These are phyloP conservation scores for Hyperoplus lanceolatus DNA, from an alignment of 2,797 vertebrate species.

Conservation along the genomic window DNA sequence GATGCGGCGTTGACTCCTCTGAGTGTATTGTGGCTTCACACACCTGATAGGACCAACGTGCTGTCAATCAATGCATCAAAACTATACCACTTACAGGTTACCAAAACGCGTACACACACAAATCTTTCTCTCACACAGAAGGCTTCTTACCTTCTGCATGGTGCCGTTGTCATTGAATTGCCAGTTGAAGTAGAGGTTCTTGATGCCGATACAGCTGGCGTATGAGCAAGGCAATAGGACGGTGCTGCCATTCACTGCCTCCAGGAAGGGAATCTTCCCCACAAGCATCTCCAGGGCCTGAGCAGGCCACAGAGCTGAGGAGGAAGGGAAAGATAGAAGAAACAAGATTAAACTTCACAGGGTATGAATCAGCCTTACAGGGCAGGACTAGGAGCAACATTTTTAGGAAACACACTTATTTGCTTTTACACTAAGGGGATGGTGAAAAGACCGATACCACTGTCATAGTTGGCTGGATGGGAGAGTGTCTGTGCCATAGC, in stretches of 20 bases:
- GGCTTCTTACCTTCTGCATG: constrained; percentile 72
- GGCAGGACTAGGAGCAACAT: background rate
- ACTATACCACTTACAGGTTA: background rate
- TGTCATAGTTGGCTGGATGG: background rate
- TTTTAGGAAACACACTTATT: background rate
- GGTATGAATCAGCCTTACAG: background rate
- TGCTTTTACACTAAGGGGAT: background rate
- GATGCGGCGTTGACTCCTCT: constrained; percentile 78
- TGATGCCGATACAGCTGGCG: constrained; percentile 92
- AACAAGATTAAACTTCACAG: background rate
- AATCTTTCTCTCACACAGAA: background rate
- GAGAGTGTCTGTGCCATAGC: too few relatives aligned
- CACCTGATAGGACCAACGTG: constrained; percentile 82
- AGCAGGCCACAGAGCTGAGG: constrained; percentile 83
- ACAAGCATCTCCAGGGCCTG: constrained; percentile 90
- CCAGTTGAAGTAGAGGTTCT: constrained; percentile 92
- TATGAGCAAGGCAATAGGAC: constrained; percentile 92
- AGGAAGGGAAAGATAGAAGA: constrained; percentile 8
- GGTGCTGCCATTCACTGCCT: constrained; percentile 92
- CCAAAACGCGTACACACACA: background rate
- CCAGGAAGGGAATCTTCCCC: constrained; percentile 91
- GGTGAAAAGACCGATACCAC: background rate
- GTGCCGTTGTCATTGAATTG: constrained; percentile 89
- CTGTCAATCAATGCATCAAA: constrained; percentile 28
- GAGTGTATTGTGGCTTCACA: constrained; percentile 86